Base-by-base conservation (phyloP, 2,888 invertebrate species). In the Plemyria rubiginata region DNA sequence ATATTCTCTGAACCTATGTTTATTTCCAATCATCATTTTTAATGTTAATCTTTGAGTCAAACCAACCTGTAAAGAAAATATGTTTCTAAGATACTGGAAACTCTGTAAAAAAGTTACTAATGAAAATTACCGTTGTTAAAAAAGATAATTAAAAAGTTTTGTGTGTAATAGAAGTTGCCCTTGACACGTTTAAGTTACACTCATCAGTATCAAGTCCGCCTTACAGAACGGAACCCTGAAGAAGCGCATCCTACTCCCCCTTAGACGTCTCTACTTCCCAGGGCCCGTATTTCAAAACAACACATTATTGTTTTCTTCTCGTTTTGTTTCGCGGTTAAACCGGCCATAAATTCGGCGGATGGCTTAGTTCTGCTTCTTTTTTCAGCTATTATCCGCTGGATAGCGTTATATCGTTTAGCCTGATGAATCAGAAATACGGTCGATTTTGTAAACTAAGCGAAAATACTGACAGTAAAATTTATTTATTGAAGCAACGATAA, bases 231-330 rank as follows among this genome's bases (percentile, higher is more conserved):
- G 59, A 58, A 43, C 54, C 40, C 54, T 38, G 4, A 4, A 2
- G 36, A 4, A 5, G 15, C 6, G 29, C 15, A 8, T 38, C 16
- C 5, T 36, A 16, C 40, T 51, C 40, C n/a, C 43, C 11, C 63
- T 59, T 59, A 4, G 16, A 4, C 41, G 59, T 60, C 48, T 52
- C 22, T 38, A 38, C 76, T 78, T 76, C 78, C 79, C 77, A 67
- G 68, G 66, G 83, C 79, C 85, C 88, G 81, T 90, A 89, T 88
- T 90, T 90, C 90, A 90, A 88, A 90, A 88, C 84, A 90, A 86
- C 90, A 88, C 90, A 86, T 91, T 90, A 90, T 86, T 90, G 89
- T 90, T 88, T 88, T 86, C 82, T 82, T 86, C 78, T 80, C 77
- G 81, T 87, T 88, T 84, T 84, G 84, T 85, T 85, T 81, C 76